Percentiles rank a stretch among this genome's conserved stretches.
Conservation (phyloP, 2,888 invertebrate genomes). For the Crematogaster levior region DNA sequence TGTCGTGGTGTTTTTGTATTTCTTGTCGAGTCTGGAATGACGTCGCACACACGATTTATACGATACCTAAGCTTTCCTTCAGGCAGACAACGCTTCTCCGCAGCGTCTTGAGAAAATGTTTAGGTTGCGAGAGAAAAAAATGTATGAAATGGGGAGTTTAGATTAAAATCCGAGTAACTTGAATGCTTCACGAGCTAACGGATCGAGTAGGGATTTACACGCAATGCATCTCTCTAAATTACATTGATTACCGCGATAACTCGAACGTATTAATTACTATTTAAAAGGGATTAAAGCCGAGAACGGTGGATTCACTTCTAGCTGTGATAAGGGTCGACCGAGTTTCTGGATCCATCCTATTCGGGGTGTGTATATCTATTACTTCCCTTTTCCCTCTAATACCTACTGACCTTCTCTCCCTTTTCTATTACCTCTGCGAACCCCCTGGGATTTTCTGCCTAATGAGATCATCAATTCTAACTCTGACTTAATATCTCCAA, state of each 20-base stretch:
- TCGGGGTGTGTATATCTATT: conserved; percentile 17
- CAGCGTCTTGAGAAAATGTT: neutral
- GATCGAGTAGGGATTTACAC: conserved; percentile 28
- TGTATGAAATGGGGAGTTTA: neutral
- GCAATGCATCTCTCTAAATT: conserved; percentile 41
- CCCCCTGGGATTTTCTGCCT: neutral
- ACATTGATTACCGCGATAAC: conserved; percentile 45
- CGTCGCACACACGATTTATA: neutral
- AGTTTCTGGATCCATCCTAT: conserved; percentile 51
- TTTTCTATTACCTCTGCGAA: conserved; percentile 39
- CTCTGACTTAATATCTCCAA: conserved; percentile 19
- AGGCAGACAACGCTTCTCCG: conserved; percentile 1
- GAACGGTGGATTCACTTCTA: conserved; percentile 61
- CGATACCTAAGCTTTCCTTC: neutral
- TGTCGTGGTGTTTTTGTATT: neutral
- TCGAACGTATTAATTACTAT: conserved; percentile 79
- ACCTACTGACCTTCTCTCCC: conserved; percentile 25
- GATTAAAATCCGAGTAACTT: conserved; percentile 22
- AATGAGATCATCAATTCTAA: conserved; percentile 43
- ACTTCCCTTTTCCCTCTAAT: conserved; percentile 26
- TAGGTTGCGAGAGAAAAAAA: neutral
- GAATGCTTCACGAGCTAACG: neutral
- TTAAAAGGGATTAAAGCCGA: conserved; percentile 75
- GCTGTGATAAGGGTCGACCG: conserved; percentile 70
- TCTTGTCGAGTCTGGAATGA: neutral